Base-by-base conservation (phyloP, 2,888 invertebrate species). In the Drosophila algonquin region DNA sequence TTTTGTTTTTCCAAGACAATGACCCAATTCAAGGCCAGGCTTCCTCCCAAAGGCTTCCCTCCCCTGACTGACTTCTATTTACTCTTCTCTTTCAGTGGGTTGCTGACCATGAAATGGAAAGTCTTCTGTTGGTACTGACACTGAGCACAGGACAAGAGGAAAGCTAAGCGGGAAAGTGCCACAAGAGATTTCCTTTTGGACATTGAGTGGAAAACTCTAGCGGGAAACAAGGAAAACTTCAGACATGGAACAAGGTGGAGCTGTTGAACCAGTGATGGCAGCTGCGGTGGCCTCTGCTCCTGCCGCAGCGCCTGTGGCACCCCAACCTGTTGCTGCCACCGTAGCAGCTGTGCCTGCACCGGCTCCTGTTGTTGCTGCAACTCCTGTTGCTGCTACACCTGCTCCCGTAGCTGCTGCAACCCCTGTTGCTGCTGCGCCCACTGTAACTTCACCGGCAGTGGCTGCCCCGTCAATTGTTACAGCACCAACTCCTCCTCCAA, bases 21-120 rank as follows among this genome's bases (percentile, higher is more conserved):
- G 68, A 63, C 68, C 67, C 35, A 35, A 27, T 7, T 46, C 52
- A 89, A 75, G 89, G 89, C 35, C 73, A 56, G 40, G 40, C 40
- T 14, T 52, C 27, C 45, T 52, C 27, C 45, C 24, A 54, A 55
- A 65, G 44, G n/a, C 40, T 64, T 50, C 16, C 56, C 64, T 72
- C 63, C 47, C 27, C 16, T 35, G 4, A 59, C 27, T 35, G n/a
- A n/a, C 45, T 65, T 10, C 10, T 24, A 47, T 54, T 3, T 5
- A n/a, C 10, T 50, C 12, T 44, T 44, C 24, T 14, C 16, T 51
- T 55, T 32, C 54, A 72, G 72, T 6, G 27, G 21, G 44, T 44
- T 35, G 12, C 16, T 40, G 24, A 48, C 71, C 45, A 58, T 71
- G 52, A 67, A 40, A 40, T 40, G 40, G 40, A n/a, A 52, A 46